Base-by-base conservation (phyloP, 2,113 vertebrate genomes). In the Cebidichthys violaceus region DNA sequence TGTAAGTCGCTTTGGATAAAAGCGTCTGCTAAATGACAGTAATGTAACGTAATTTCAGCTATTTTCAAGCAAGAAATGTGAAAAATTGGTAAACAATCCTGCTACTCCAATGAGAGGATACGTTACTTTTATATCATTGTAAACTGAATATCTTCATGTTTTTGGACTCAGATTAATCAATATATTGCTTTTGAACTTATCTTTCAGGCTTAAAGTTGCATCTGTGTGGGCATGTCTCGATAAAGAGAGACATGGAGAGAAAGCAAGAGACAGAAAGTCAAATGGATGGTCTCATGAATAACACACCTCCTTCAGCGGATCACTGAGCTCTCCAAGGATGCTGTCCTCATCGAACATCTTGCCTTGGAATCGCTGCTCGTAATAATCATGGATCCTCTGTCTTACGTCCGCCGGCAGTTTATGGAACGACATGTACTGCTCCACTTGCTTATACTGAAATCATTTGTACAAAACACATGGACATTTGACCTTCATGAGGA, bases 401-500 rank as follows among this genome's bases (percentile, higher is more conserved):
- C 98, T 96, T 89, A 99, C 96, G 60, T 99, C 98, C 9, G 97
- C 96, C 6, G 98, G 98, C 81, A 99, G 89, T 83, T 99, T 99
- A 90, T 99, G 98, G 92, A 99, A 99, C 0, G 98, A 99, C 98
- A 99, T 99, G 94, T 99, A 99, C 86, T 99, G 98, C 84, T 99
- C 98, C 92, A 99, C 98, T 96, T 99, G 98, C 86, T 99, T 99
- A 69, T 99, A 99, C 98, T 99, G 80, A 65, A 76, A 90, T 82
- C 77, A 82, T 75, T 72, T 81, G 64, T 17, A 77, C 18, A 81
- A 88, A 90, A 83, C 72, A 86, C 45, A 79, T 24, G 33, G 17
- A 18, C 22, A 77, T 60, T 67, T 80, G n/a, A 82, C 47, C 64
- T 82, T 66, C n/a, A 43, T 55, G 33, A 45, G 35, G 15, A 55